A percentile compares a stretch with the other conserved stretches of the same genome.
These are phyloP conservation scores for Arnoldichthys spilopterus DNA, from an alignment of 2,797 vertebrate genomes.

Conservation along the genomic window DNA sequence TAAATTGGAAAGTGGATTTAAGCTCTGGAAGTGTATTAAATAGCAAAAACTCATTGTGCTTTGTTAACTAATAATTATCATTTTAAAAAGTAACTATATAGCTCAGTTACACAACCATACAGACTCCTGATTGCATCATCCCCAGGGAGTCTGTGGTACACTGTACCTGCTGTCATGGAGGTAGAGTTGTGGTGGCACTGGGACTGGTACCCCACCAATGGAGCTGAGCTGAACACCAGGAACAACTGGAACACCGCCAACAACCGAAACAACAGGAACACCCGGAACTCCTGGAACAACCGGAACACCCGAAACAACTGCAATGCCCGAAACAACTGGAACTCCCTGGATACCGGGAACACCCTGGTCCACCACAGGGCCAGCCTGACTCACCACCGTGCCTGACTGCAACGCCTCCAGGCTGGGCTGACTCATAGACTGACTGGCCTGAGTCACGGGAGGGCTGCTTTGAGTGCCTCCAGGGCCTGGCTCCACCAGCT, in stretches of 20 bases:
- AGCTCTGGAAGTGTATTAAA: too few species aligned
- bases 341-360: background rate
- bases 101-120: too few species aligned
- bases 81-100: too few species aligned
- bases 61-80: too few species aligned
- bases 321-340: slow-evolving; percentile 16
- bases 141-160: background rate
- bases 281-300: slow-evolving; percentile 10
- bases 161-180: slow-evolving; percentile 95
- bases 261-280: slow-evolving; percentile 60
- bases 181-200: slow-evolving; percentile 90
- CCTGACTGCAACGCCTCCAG: slow-evolving; percentile 63
- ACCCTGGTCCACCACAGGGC: slow-evolving; percentile 50
- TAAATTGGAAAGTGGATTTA: too few species aligned
- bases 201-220: slow-evolving; percentile 81
- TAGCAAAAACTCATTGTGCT: too few species aligned
- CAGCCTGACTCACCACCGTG: slow-evolving; percentile 65
- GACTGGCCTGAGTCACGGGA: slow-evolving; percentile 66
- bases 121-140: too few species aligned
- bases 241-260: slow-evolving; percentile 66
- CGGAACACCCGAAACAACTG: slow-evolving; percentile 6
- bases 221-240: slow-evolving; percentile 74
- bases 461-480: slow-evolving; percentile 64
- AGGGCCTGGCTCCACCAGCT: slow-evolving; percentile 66
- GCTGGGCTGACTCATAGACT: slow-evolving; percentile 46